Evolutionary conservation across 2,113 vertebrate species (phyloP), one percentile per base, ranked within the genome.

Genomic region (Pterophyllum scalare): DNA sequence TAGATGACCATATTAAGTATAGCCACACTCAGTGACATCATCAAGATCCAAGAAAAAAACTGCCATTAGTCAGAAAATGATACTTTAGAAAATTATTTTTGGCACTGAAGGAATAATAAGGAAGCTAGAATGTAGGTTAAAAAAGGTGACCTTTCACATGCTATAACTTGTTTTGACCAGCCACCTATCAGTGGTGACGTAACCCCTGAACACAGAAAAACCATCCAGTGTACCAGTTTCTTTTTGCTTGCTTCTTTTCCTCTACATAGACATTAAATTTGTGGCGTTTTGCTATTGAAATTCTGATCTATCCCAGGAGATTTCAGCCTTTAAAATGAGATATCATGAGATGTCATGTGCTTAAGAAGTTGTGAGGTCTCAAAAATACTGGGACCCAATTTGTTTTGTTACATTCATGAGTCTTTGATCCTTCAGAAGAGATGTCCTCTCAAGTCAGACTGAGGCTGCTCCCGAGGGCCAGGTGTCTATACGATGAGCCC

Each of bases 401-500:
- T 38, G 40, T 43, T 43, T 49, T 49, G 40, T 67, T 24, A 67
- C 9, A 67, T 70, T 70, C 22, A 49, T 49, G 24, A 28, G 40
- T 49, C 6, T 70, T 70, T 72, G 15, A 52, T 31, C 43, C 28
- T 52, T 90, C 77, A 83, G 72, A 58, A 43, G n/a, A 76, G 31
- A 84, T 84, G 82, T 43, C 57, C 24, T 13, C 12, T 5, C 82
- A 84, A 26, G 35, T 62, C 24, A 74, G 76, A 17, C 33, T 94
- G 87, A 85, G 62, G 67, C 89, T 94, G 76, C 88, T 92, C 75
- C 92, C 93, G 0, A 85, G 85, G 0, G 12, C 67, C 76, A 82
- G 67, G 9, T 94, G 93, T 58, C 20, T 93, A 38, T 94, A 86
- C 1, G 92, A 93, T 2, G 83, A 93, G 33, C 83, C 85, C 1